These are phyloP conservation scores for Miichthys miiuy DNA, from an alignment of 2,797 vertebrate species.

Conservation along the genomic window DNA sequence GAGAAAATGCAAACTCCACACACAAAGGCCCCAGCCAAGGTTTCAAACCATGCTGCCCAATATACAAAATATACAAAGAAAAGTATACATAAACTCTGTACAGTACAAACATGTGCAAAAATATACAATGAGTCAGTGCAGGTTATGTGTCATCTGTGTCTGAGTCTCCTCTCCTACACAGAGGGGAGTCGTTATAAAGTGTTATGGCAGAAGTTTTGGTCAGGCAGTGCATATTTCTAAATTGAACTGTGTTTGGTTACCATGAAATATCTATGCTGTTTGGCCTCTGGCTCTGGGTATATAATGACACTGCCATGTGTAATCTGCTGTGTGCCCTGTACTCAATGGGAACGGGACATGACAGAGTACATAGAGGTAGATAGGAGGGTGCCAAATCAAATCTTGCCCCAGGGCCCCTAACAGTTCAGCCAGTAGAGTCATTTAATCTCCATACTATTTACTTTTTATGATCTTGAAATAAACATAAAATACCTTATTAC, in stretches of 20 bases:
- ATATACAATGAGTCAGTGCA: no score
- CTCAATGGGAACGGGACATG: background rate
- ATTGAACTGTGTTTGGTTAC: no score
- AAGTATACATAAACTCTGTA: no score
- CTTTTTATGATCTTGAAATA: background rate
- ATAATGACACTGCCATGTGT: background rate
- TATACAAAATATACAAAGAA: no score
- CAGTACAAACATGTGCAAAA: no score
- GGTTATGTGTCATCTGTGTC: no score
- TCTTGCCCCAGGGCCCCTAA: background rate
- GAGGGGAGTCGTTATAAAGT: no score
- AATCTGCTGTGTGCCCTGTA: background rate
- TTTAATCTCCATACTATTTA: background rate
- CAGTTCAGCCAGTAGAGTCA: background rate
- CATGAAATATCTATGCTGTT: background rate
- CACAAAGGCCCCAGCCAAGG: no score
- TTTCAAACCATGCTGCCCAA: no score
- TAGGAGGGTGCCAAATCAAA: background rate
- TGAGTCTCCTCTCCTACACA: no score
- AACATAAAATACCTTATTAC: background rate
- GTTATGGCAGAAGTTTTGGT: no score
- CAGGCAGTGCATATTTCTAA: background rate
- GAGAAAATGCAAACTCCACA: no score
- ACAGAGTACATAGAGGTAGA: background rate
- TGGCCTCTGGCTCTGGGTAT: background rate